These are phyloP conservation scores for Meta bourneti DNA, from an alignment of 2,888 invertebrate genomes.

Conservation along the genomic window DNA sequence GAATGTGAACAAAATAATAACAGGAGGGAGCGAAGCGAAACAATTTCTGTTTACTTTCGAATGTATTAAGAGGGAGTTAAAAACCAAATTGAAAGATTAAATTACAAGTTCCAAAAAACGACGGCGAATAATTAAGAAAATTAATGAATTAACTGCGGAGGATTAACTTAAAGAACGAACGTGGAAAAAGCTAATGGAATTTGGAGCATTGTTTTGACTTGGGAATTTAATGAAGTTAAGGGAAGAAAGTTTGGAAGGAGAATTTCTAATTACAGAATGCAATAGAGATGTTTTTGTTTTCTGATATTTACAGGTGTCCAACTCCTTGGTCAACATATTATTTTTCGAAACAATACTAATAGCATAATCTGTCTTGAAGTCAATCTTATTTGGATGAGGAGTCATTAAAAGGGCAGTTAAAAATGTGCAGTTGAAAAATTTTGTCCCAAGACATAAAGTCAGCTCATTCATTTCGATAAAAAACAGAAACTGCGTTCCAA, in stretches of 20 bases:
- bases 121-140: conserved; percentile 52
- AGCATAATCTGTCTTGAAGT: too few relatives aligned
- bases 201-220: conserved; percentile 38
- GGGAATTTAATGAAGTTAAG: conserved; percentile 49
- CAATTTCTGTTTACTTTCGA: conserved; percentile 31
- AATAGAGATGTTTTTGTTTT: conserved; percentile 15
- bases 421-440: too few relatives aligned
- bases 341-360: too few relatives aligned
- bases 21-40: not conserved
- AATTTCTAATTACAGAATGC: conserved; percentile 50
- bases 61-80: conserved; percentile 44
- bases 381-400: too few relatives aligned
- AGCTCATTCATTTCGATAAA: too few relatives aligned
- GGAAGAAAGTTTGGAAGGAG: conserved; percentile 3
- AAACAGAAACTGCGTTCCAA: too few relatives aligned
- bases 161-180: conserved; percentile 34
- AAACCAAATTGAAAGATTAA: conserved; percentile 69
- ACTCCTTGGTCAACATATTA: too few relatives aligned
- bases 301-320: conserved; percentile 3
- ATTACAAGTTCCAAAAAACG: conserved; percentile 44
- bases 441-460: too few relatives aligned
- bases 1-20: conserved; percentile 8
- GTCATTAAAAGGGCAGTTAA: too few relatives aligned
- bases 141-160: conserved; percentile 54
- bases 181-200: conserved; percentile 52